Conservation (phyloP, 2,113 vertebrate genomes). For the Bagarius yarrelli region DNA sequence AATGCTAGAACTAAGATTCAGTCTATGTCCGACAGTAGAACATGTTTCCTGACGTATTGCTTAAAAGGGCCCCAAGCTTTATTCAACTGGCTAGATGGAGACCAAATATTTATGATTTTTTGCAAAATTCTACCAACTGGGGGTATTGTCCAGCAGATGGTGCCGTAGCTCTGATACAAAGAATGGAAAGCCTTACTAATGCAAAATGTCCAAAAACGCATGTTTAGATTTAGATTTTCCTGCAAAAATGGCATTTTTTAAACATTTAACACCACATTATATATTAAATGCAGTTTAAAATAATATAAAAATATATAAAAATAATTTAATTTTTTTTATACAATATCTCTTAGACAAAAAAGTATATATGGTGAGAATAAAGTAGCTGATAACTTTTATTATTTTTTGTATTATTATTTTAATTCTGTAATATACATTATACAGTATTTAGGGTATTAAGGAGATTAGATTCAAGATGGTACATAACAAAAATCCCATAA, state of each 20-base stretch:
- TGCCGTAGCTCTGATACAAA: not conserved
- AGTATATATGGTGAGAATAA: not conserved
- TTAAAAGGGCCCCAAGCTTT: too few relatives aligned
- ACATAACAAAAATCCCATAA: not conserved
- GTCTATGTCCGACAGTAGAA: too few relatives aligned
- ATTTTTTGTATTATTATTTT: not conserved
- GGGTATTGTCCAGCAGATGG: conserved; percentile 26
- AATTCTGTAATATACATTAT: not conserved
- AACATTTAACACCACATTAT: not conserved
- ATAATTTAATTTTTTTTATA: too few relatives aligned
- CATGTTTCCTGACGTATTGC: too few relatives aligned
- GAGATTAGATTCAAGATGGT: not conserved
- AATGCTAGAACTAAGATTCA: too few relatives aligned
- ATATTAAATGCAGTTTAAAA: not conserved
- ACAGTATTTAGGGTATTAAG: not conserved
- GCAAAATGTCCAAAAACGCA: not conserved
- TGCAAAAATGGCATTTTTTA: not conserved
- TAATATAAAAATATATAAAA: too few relatives aligned
- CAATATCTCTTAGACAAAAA: too few relatives aligned
- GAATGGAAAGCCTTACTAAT: not conserved
- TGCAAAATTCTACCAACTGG: not conserved
- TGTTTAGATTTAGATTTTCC: not conserved
- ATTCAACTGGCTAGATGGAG: too few relatives aligned
- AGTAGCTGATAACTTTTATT: not conserved
- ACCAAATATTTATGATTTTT: too few relatives aligned